Base-by-base conservation (phyloP, 2,113 vertebrate genomes). In the Takifugu bimaculatus region DNA sequence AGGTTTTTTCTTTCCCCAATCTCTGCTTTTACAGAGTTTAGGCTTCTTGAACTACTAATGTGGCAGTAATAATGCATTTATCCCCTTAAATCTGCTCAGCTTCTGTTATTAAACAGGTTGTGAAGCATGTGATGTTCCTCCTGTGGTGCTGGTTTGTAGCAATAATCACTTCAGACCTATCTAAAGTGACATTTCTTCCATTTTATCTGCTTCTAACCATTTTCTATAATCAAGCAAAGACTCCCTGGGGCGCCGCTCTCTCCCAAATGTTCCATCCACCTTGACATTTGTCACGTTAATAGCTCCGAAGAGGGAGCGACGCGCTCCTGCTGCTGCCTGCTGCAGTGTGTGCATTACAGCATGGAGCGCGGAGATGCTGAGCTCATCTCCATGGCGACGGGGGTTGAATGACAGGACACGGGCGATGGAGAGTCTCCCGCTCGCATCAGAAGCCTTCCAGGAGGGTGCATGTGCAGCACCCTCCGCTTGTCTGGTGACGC, bases 371-470 rank as follows among this genome's bases (percentile, higher is more conserved):
- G 52, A 55, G 58, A 79, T 70, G 79, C 81, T 67, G 71, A 80
- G 81, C 78, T 71, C 75, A 76, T 89, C 84, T 69, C 82, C 81
- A 84, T 82, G 76, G 86, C 76, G 77, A 88, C 84, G 64, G 9
- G 20, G 63, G 52, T 60, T 83, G 81, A 85, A 65, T 88, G 85
- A 84, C 85, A 77, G 60, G 56, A 48, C 81, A 81, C 52, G 63
- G 78, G 76, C 85, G 70, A n/a, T 6, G 78, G 76, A 78, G 68
- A 83, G 77, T 73, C 80, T 77, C 71, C 65, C 71, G 75, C 75
- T 86, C 79, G 70, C 78, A 77, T 72, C 74, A 79, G n/a, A 82
- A 80, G 65, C 65, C 54, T 57, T 67, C 54, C 43, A 59, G 53
- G 68, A 57, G 65, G 26, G 64, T 50, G 50, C 75, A 54, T 71